phyloP scores from a whole-genome alignment of 2,113 vertebrate species.

The Gavialis gangeticus region DNA sequence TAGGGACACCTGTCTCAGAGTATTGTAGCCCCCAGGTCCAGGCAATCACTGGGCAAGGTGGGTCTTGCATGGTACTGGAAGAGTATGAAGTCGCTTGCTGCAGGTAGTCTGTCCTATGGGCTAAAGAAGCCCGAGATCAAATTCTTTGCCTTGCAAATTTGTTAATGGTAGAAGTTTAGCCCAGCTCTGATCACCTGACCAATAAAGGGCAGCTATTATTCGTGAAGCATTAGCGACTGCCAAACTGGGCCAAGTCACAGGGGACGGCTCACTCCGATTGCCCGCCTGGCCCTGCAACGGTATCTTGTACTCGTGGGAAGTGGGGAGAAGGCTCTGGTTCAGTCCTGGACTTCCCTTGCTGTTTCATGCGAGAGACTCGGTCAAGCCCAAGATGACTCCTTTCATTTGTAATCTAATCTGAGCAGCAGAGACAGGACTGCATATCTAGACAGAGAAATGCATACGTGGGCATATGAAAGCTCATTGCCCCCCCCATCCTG shows the following conservation, averaged over 20 bases:
- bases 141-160: background rate
- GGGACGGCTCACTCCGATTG: background rate
- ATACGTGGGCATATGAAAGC: background rate
- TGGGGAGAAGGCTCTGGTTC: background rate
- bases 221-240: background rate
- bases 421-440: background rate
- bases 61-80: background rate
- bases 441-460: background rate
- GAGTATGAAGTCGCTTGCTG: background rate
- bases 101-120: background rate
- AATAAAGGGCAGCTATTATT: background rate
- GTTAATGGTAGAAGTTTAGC: fast-evolving
- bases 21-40: background rate
- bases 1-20: background rate
- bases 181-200: background rate
- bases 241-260: background rate
- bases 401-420: background rate
- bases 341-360: background rate
- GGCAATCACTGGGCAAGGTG: background rate
- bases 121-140: background rate
- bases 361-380: background rate
- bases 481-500: background rate
- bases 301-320: background rate
- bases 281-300: background rate
- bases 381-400: background rate